Evolutionary conservation across 2,888 invertebrate genomes (phyloP).

Genomic region (Nomada lathburiana): DNA sequence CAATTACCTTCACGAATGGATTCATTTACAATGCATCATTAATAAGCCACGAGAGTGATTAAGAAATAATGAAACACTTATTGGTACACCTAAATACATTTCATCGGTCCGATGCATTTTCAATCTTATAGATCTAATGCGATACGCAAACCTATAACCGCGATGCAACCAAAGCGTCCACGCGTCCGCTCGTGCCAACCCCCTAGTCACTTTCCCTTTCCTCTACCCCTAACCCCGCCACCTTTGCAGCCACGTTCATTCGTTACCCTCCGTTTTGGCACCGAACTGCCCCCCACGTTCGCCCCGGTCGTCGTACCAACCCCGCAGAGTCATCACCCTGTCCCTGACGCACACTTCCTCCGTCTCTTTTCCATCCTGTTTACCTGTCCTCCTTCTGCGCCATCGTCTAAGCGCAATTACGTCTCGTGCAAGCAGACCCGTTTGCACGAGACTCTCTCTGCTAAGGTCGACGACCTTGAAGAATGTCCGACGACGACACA

Average conservation of each 20-base stretch:
- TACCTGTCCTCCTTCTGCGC: conserved; percentile 44
- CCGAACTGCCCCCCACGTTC: conserved; percentile 51
- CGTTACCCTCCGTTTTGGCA: conserved; percentile 63
- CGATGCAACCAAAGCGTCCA: conserved; percentile 51
- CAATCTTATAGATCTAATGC: conserved; percentile 39
- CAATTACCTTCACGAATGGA: too few relatives aligned
- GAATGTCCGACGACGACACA: conserved; percentile 45
- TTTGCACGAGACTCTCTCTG: conserved; percentile 45
- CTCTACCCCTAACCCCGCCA: neutral
- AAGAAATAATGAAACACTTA: neutral
- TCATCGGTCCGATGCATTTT: conserved; percentile 8
- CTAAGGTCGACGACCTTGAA: conserved; percentile 66
- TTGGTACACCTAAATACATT: neutral
- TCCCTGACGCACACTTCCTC: conserved; percentile 36
- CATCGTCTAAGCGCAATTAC: conserved; percentile 60
- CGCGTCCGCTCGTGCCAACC: conserved; percentile 23
- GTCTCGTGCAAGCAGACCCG: conserved; percentile 46
- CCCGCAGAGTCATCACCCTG: conserved; percentile 57
- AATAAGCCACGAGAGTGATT: neutral
- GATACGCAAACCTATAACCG: conserved; percentile 51
- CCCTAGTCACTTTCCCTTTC: conserved; percentile 36
- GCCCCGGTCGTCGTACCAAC: conserved; percentile 40
- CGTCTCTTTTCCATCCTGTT: conserved; percentile 27
- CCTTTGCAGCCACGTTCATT: conserved; percentile 43
- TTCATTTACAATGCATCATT: neutral